Base-by-base conservation (phyloP, 2,797 vertebrate genomes). In the Oreonectes daqikongensis region DNA sequence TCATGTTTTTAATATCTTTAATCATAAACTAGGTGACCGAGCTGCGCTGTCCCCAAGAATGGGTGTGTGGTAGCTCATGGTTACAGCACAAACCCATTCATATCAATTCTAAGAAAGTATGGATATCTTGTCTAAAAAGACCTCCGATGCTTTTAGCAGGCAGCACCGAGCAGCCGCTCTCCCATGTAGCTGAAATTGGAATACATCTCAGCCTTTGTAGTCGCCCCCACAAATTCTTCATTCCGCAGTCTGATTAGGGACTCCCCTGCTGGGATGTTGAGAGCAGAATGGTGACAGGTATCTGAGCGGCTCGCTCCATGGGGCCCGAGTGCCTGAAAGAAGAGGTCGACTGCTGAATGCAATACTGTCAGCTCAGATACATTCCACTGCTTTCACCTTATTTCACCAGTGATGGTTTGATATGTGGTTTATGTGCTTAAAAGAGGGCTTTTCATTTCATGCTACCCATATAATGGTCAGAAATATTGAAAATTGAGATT, bases 191-290 rank as follows among this genome's bases (percentile, higher is more conserved):
- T 14, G 17, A 69, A 77, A 69, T 69, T 50, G 53, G 55, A 77
- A 77, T 60, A 60, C 53, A 20, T 69, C 44, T 77, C 76, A 65
- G 48, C 48, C 32, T 72, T 72, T 71, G 35, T 78, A 72, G 38
- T 72, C 69, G 26, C 76, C 76, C 68, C 61, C 76, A 53, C 68
- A 71, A 65, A 65, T 72, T 44, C 35, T 66, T 66, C 69, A 64
- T 72, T 78, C 68, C n/a, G 69, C 69, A 65, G 68, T 78, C 68
- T 77, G 55, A 77, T 77, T 77, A 77, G 69, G 50, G 69, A 57
- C 38, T 72, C 60, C 38, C 59, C 69, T 57, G 76, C 68, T 66
- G 68, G 48, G 76, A 57, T 78, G 60, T 65, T 64, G 69, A 72
- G 69, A 46, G 77, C 61, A 59, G 61, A 72, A 66, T 28, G 50